Evolutionary conservation across 2,113 vertebrate genomes (phyloP), one percentile per base, ranked within the genome.

Genomic region (Pithys albifrons): DNA sequence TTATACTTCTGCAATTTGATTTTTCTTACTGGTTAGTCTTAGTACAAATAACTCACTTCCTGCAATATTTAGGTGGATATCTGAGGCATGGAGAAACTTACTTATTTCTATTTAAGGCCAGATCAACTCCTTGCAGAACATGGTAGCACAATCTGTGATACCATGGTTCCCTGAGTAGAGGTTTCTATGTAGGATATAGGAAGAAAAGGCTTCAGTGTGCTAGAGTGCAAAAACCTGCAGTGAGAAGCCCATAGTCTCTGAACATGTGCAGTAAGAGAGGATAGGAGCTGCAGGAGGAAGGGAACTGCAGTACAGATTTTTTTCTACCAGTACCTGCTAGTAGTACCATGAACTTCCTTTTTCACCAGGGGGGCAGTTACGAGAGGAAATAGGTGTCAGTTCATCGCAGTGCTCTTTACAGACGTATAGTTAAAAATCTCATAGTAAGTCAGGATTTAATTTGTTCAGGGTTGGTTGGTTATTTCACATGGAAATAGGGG

Each of bases 171-270:
- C 65, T 28, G 14, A 73, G 31, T 3, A 66, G 25, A 66, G 2
- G 7, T 58, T 72, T 89, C n/a, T 43, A 8, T 4, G 4, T 0
- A n/a, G 4, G 2, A 0, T 31, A 24, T 15, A 24, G 16, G 20
- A 70, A 20, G 14, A 33, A 25, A 88, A 79, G 14, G 10, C 16
- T 59, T 20, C 6, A 8, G 3, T 41, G 3, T 19, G 2, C 11
- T 19, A 16, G 4, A 54, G 15, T 29, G 19, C 19, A 52, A 64
- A 95, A 87, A 27, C 8, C 18, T 69, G 5, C 19, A 52, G 27
- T 20, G 57, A 5, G 33, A 81, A 55, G 9, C 14, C 20, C 1
- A 0, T 18, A 58, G 1, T 2, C n/a, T 77, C 39, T 48, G 19
- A 61, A 67, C 7, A 28, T 7, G 16, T 15, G 19, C 27, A 73